Evolutionary conservation across 2,113 vertebrate genomes (phyloP), one percentile per base, ranked within the genome.

Genomic region (Seriola dumerili): DNA sequence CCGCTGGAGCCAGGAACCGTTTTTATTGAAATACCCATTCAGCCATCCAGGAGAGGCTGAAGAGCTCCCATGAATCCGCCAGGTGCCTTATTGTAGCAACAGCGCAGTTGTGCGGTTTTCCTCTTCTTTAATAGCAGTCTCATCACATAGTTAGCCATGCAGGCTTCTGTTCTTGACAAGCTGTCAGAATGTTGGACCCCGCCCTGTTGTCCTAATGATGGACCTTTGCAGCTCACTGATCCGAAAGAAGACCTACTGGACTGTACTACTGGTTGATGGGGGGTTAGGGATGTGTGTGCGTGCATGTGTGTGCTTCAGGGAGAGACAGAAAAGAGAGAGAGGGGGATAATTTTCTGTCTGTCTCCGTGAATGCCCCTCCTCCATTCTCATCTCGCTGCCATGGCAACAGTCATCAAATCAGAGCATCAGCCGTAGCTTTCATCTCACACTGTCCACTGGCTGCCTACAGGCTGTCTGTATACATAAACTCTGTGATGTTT

Each of bases 351-450:
- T 88, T 52, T 84, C 71, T 54, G 1, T 83, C 48, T 62, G 66
- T 82, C 61, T 80, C 70, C 63, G 52, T 72, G 46, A 83, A 86
- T n/a, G 75, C 80, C 75, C 78, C 78, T 81, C 84, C 79, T 89
- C 79, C 75, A 83, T 88, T 85, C 72, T 92, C 89, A 84, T 92
- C 84, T 58, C 17, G 87, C 86, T 89, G 83, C 93, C 92, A 94
- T 94, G 83, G 92, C 90, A 94, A 94, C 92, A 93, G 92, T 93
- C 92, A 94, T 94, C 91, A 93, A 93, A 92, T 94, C 92, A 88
- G 92, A 93, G 88, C 89, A 88, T 93, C 91, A 86, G 86, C 90
- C 48, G 4, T 23, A 50, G 92, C 91, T 92, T 92, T 93, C 88
- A 90, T 91, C 86, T 89, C 80, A 19, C 25, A 54, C 81, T 79